phyloP scores from a whole-genome alignment of 2,113 vertebrate genomes.

The Panurus biarmicus region DNA sequence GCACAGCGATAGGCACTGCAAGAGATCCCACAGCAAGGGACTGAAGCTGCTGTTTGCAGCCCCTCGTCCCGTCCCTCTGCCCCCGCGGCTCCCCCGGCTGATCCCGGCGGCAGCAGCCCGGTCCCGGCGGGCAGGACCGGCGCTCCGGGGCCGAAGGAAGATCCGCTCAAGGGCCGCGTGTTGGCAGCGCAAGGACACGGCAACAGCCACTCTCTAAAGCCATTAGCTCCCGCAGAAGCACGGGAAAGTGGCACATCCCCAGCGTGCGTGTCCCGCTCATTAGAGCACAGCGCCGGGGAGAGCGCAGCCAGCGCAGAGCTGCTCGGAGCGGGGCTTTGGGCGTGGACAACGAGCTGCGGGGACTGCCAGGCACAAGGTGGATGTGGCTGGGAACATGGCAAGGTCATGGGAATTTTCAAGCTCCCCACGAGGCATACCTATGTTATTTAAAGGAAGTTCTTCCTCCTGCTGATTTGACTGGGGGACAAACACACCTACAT shows the following conservation, averaged over 20 bases:
- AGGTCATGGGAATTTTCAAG: neutral
- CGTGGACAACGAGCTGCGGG: accelerated
- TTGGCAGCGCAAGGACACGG: neutral
- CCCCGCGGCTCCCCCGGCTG: too few relatives aligned
- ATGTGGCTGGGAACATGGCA: accelerated
- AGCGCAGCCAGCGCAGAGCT: neutral
- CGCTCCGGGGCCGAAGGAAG: neutral
- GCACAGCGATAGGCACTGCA: neutral
- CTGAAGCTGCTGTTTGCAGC: accelerated
- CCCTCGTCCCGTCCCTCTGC: too few relatives aligned
- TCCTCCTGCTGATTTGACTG: neutral
- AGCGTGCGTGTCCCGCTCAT: neutral
- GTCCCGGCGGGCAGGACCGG: neutral
- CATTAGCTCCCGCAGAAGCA: neutral
- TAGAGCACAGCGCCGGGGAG: neutral
- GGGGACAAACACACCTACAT: neutral
- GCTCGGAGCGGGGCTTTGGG: accelerated
- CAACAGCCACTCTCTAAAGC: neutral
- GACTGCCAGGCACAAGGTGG: neutral
- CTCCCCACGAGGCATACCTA: neutral
- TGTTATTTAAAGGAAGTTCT: neutral
- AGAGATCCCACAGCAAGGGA: too few relatives aligned
- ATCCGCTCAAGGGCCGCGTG: neutral
- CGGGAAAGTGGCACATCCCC: neutral
- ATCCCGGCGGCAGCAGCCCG: neutral